phyloP scores from a whole-genome alignment of 2,797 vertebrate species.

The Artibeus lituratus region DNA sequence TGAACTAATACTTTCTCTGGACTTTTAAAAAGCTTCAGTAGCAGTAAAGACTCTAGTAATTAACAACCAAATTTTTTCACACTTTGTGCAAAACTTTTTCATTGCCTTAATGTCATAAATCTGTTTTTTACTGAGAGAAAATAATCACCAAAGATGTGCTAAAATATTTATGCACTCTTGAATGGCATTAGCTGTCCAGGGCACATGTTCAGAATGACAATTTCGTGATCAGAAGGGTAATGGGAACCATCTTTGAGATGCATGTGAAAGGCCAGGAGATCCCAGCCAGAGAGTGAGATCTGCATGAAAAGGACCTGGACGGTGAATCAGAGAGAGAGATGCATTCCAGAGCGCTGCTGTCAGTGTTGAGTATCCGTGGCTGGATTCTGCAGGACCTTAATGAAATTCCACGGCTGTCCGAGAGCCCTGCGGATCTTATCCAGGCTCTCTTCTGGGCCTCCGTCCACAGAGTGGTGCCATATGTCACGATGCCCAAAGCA shows the following conservation, averaged over 20 bases:
- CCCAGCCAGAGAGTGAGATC: conserved; percentile 35
- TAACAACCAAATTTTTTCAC: neutral
- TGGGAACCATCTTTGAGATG: conserved; percentile 51
- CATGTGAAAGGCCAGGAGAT: conserved; percentile 14
- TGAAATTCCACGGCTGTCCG: neutral
- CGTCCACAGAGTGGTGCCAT: neutral
- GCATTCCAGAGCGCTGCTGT: conserved; percentile 42
- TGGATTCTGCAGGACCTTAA: neutral
- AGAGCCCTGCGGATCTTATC: neutral
- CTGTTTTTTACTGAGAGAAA: neutral
- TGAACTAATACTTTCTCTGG: neutral
- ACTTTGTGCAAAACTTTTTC: neutral
- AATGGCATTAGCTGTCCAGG: neutral
- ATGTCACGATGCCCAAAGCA: neutral
- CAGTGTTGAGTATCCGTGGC: neutral
- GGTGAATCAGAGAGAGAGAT: conserved; percentile 43
- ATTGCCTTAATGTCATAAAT: neutral
- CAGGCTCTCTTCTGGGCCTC: neutral
- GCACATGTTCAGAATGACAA: conserved; percentile 39
- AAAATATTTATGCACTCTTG: conserved; percentile 38
- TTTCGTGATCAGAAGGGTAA: conserved; percentile 50
- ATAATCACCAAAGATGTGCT: neutral
- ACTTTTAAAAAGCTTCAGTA: neutral
- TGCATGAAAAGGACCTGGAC: conserved; percentile 32
- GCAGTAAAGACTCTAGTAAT: neutral